A percentile compares a stretch with the other conserved stretches of the same genome.
These are phyloP conservation scores for Phyllostomus hastatus DNA, from an alignment of 2,113 vertebrate genomes.

Conservation along the genomic window DNA sequence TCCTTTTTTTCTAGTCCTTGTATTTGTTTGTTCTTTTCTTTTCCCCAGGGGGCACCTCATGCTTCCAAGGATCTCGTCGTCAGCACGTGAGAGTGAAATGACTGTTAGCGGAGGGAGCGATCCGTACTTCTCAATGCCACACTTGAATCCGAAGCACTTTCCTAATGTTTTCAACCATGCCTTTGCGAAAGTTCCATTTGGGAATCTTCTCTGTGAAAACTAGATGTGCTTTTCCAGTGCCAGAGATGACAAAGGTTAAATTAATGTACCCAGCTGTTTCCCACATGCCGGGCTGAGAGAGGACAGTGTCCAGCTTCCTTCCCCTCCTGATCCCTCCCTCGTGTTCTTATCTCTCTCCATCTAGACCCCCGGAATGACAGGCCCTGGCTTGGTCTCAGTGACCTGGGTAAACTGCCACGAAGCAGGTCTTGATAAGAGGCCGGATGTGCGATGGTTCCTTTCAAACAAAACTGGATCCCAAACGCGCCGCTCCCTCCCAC, in stretches of 20 bases:
- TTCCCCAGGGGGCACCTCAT: not conserved
- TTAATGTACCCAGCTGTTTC: conserved; percentile 64
- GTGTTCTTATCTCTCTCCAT: conserved; percentile 48
- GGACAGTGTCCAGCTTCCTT: conserved; percentile 59
- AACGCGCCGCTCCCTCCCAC: not conserved
- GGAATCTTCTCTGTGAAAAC: conserved; percentile 38
- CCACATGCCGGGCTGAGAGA: conserved; percentile 53
- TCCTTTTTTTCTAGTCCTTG: not conserved
- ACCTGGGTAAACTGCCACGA: not conserved
- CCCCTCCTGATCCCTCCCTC: conserved; percentile 26
- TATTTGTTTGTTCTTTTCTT: not conserved
- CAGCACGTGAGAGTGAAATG: not conserved
- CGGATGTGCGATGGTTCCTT: conserved; percentile 45
- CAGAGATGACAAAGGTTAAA: conserved; percentile 66
- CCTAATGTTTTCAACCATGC: not conserved
- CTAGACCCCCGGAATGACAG: conserved; percentile 27
- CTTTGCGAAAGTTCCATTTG: conserved; percentile 5
- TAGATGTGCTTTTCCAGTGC: conserved; percentile 56
- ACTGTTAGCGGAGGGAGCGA: not conserved
- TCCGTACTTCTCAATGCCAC: not conserved
- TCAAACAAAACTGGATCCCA: conserved; percentile 9
- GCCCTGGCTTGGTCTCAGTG: conserved; percentile 21
- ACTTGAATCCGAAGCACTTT: not conserved
- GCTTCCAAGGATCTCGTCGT: not conserved
- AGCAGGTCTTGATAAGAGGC: conserved; percentile 63